phyloP scores from a whole-genome alignment of 1,140 invertebrate genomes.

The Heliothis virescens region DNA sequence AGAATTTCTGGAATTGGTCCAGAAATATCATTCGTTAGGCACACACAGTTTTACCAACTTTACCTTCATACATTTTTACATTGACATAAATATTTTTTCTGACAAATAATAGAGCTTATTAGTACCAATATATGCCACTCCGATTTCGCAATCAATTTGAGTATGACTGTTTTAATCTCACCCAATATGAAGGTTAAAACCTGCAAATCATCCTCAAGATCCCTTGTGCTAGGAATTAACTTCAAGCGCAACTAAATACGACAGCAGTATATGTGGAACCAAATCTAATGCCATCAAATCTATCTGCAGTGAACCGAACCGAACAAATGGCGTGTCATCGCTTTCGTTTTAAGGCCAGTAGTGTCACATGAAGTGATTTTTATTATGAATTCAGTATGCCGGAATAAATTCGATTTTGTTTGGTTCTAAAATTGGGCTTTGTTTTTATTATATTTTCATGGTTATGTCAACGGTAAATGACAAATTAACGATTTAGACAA shows the following conservation, averaged over 20 bases:
- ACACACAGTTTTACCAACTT: no score
- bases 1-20: no score
- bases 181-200: neutral
- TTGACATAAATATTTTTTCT: no score
- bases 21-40: no score
- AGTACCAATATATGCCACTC: no score
- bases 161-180: no score
- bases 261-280: slow-evolving; percentile 20
- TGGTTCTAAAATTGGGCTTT: neutral
- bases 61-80: no score
- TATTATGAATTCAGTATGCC: neutral
- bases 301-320: slow-evolving; percentile 8
- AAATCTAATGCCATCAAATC: slow-evolving; percentile 21
- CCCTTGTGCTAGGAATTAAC: neutral
- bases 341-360: slow-evolving; percentile 37
- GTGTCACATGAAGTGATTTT: slow-evolving; percentile 13
- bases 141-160: neutral
- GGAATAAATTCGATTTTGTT: neutral
- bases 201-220: neutral
- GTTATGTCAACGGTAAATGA: no score
- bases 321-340: slow-evolving; percentile 42
- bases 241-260: neutral
- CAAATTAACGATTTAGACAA: no score
- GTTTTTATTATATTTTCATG: neutral
- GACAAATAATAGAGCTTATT: no score